Percentiles rank a stretch among this genome's conserved stretches.
phyloP scores from a whole-genome alignment of 2,888 invertebrate species.

The Scaptomyza polygonia region DNA sequence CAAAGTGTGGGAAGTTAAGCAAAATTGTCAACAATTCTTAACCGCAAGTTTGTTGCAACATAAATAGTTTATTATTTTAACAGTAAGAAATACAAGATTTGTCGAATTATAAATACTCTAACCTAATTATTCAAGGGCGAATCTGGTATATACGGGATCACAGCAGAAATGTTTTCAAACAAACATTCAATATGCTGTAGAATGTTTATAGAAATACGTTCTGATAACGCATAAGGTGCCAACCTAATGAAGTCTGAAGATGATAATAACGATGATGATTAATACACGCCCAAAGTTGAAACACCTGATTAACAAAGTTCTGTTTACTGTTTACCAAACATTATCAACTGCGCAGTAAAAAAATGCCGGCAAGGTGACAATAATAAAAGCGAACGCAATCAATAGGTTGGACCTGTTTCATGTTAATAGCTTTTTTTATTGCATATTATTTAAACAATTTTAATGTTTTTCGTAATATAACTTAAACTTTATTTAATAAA shows the following conservation, averaged over 20 bases:
- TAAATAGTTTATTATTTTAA: too few relatives aligned
- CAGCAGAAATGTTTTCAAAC: not conserved
- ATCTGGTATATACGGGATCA: constrained; percentile 7
- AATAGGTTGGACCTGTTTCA: constrained; percentile 53
- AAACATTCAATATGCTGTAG: constrained; percentile 7
- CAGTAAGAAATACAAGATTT: too few relatives aligned
- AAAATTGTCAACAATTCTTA: not conserved
- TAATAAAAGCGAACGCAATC: constrained; percentile 16
- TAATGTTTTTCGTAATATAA: too few relatives aligned
- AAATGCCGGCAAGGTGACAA: constrained; percentile 53
- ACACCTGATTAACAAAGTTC: constrained; percentile 55
- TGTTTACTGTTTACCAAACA: constrained; percentile 67
- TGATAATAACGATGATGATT: constrained; percentile 36
- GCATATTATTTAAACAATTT: too few relatives aligned
- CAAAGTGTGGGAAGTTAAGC: constrained; percentile 18
- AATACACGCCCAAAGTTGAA: constrained; percentile 27
- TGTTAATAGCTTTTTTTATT: not conserved
- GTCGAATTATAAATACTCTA: not conserved
- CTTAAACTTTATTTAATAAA: too few relatives aligned
- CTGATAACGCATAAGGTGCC: constrained; percentile 7
- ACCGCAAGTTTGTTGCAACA: not conserved
- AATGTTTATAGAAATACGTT: constrained; percentile 11
- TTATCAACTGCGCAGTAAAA: constrained; percentile 60
- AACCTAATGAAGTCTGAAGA: constrained; percentile 1
- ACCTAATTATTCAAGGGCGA: not conserved